Conservation (phyloP, 2,888 invertebrate genomes). For the Exephanes ischioxanthus region DNA sequence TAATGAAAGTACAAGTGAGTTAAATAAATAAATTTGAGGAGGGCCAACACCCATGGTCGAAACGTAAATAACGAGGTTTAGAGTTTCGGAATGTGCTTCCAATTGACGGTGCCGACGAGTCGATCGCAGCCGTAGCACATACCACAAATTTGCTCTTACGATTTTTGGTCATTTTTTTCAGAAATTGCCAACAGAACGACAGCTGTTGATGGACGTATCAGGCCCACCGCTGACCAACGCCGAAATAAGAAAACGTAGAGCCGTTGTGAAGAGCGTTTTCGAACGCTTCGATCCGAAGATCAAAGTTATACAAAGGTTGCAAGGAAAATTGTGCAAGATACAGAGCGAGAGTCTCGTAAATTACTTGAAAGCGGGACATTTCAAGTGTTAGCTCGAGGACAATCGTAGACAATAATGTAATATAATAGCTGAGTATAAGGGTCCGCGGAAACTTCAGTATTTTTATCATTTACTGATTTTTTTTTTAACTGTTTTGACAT, state of each 20-base stretch:
- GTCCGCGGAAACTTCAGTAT: neutral
- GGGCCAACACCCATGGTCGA: too few relatives aligned
- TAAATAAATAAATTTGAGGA: too few relatives aligned
- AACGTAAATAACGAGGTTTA: too few relatives aligned
- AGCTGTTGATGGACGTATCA: conserved; percentile 37
- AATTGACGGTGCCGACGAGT: too few relatives aligned
- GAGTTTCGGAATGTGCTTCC: too few relatives aligned
- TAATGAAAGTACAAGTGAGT: too few relatives aligned
- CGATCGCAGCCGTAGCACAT: too few relatives aligned
- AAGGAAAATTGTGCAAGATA: conserved; percentile 72
- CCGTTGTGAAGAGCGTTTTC: conserved; percentile 69
- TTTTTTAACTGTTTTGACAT: conserved; percentile 1
- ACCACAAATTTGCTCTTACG: neutral
- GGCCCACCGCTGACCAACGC: neutral
- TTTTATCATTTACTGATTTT: conserved; percentile 17
- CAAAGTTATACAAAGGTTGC: conserved; percentile 47
- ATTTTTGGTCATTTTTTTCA: conserved; percentile 14
- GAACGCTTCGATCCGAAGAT: conserved; percentile 76
- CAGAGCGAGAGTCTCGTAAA: conserved; percentile 69
- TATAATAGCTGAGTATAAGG: neutral
- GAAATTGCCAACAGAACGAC: conserved; percentile 52
- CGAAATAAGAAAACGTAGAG: conserved; percentile 32
- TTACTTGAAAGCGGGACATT: conserved; percentile 72
- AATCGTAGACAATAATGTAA: too few relatives aligned
- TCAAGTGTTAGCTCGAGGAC: conserved; percentile 7